A percentile compares a stretch with the other conserved stretches of the same genome.
Evolutionary conservation across 2,888 invertebrate genomes (phyloP).

Genomic region (Danaus chrysippus): DNA sequence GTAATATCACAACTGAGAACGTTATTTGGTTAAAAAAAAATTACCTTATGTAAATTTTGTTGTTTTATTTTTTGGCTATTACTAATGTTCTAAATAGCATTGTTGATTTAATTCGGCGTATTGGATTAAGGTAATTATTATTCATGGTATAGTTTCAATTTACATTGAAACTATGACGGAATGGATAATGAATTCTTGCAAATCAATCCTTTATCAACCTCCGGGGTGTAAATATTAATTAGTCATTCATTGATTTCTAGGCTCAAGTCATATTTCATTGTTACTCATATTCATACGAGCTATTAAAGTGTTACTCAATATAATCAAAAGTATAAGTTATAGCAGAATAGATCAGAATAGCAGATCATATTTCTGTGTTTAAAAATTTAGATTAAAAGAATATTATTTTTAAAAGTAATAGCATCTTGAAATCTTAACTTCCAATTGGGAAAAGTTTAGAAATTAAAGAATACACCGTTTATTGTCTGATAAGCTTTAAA

Average conservation of each 20-base stretch:
- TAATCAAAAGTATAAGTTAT: no score
- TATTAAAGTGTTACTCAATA: no score
- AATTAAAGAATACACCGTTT: no score
- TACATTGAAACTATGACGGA: slow-evolving; percentile 22
- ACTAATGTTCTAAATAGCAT: not conserved
- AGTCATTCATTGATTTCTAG: not conserved
- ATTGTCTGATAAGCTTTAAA: no score
- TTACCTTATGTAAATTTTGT: no score
- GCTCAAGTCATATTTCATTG: not conserved
- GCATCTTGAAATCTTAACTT: no score
- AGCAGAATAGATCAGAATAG: no score
- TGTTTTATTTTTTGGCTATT: no score
- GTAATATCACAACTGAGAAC: not conserved
- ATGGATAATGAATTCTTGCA: slow-evolving; percentile 24
- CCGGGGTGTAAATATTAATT: slow-evolving; percentile 27
- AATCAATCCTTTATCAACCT: slow-evolving; percentile 21
- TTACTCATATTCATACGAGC: not conserved
- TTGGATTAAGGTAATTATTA: slow-evolving; percentile 15
- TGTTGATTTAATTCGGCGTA: slow-evolving; percentile 5
- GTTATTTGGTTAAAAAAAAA: not conserved
- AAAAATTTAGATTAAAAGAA: no score
- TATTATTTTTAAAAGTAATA: no score
- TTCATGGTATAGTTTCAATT: slow-evolving; percentile 22
- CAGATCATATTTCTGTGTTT: no score
- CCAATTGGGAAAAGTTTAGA: no score